A percentile compares a stretch with the other conserved stretches of the same genome.
These are phyloP conservation scores for Chalcosyrphus nemorum DNA, from an alignment of 2,888 invertebrate genomes.

Conservation along the genomic window DNA sequence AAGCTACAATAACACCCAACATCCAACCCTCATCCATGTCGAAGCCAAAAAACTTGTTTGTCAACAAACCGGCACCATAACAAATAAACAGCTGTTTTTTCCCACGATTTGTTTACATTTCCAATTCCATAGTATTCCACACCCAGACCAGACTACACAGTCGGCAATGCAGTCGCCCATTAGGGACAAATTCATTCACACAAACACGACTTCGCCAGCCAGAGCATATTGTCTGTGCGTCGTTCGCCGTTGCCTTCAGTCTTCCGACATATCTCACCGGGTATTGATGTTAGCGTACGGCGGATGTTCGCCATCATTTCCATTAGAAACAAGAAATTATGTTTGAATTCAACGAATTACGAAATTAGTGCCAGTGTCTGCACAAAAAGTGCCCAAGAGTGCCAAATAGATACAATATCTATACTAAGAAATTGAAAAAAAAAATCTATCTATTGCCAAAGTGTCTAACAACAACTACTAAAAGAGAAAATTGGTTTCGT, in stretches of 20 bases:
- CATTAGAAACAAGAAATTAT: too few relatives aligned
- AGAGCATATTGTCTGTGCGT: neutral
- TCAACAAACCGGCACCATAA: conserved; percentile 13
- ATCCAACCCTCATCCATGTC: neutral
- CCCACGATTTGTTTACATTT: conserved; percentile 43
- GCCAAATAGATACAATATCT: too few relatives aligned
- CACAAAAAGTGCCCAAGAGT: too few relatives aligned
- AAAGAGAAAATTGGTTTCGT: neutral
- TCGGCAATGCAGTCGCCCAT: conserved; percentile 14
- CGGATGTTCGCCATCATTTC: neutral
- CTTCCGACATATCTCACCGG: conserved; percentile 13
- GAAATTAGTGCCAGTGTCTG: too few relatives aligned
- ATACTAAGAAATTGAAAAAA: too few relatives aligned
- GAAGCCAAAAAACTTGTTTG: neutral
- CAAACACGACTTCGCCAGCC: neutral
- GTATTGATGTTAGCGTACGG: neutral
- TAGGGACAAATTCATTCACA: conserved; percentile 24
- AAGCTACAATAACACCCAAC: neutral
- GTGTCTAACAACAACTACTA: neutral
- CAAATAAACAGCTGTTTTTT: conserved; percentile 11
- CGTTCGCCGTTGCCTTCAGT: conserved; percentile 23
- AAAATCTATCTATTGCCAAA: too few relatives aligned
- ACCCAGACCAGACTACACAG: neutral
- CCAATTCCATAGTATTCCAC: conserved; percentile 22
- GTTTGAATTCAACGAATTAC: neutral